Base-by-base conservation (phyloP, 2,888 invertebrate genomes). In the Ornithoptera alexandrae region DNA sequence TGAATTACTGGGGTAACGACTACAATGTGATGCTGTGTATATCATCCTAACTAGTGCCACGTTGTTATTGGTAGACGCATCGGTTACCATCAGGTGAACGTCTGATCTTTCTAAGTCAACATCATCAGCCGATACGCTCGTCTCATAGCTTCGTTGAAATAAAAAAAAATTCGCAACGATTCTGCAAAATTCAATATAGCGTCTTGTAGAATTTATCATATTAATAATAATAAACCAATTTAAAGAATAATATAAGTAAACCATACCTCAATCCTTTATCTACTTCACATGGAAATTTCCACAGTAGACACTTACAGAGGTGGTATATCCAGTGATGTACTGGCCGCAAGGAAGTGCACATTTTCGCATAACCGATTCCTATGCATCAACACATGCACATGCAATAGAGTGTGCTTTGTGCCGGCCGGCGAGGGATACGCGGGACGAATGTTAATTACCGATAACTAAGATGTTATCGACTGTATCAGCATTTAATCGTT, bases 371-470 rank as follows among this genome's bases (percentile, higher is more conserved):
- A 65, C 57, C 62, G 56, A 58, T 69, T 65, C 39, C 66, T 62
- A 69, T 39, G 18, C 53, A 50, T 42, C 57, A 17, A 1, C 39
- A 39, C 39, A 65, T 56, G 61, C 57, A 65, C 50, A 65, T 65
- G 56, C 62, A 56, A 46, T 39, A 60, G 57, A 62, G 12, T 30
- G 7, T 24, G 36, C 64, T 72, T 68, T 65, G 61, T 65, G 57
- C 36, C 61, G 70, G 67, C 68, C 73, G 72, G 73, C 71, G 71
- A 66, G 57, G 57, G 67, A 58, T 22, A 66, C 69, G 62, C 56
- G 1, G 50, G 8, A 36, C 1, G 69, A 65, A 69, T 69, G 36
- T 30, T 12, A 69, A 69, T 62, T 46, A 69, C 36, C 65, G 15
- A 53, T 15, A 30, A 39, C 20, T 8, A 65, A 36, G 50, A 64